These are phyloP conservation scores for Tinea semifulvella DNA, from an alignment of 2,888 invertebrate genomes.

Conservation along the genomic window DNA sequence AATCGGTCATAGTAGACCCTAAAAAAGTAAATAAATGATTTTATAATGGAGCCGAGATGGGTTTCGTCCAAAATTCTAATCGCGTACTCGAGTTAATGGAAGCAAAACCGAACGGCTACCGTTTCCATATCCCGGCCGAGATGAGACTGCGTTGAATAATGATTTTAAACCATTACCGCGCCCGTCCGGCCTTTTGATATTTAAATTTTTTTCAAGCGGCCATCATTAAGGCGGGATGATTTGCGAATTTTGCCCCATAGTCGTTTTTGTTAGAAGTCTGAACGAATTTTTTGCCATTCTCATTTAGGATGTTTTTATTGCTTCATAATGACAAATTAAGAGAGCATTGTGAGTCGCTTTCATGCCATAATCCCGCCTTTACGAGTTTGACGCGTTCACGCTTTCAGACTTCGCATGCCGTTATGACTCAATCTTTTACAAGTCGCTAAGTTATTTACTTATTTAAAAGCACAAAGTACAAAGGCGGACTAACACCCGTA, in stretches of 20 bases:
- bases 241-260: constrained; percentile 63
- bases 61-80: constrained; percentile 50
- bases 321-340: constrained; percentile 64
- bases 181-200: constrained; percentile 66
- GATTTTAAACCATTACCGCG: constrained; percentile 66
- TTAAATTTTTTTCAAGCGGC: constrained; percentile 67
- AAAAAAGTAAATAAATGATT: constrained; percentile 9
- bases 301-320: constrained; percentile 65
- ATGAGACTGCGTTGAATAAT: constrained; percentile 65
- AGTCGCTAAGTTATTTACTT: too few species aligned
- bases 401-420: not conserved
- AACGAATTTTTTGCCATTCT: constrained; percentile 61
- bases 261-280: constrained; percentile 57
- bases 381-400: constrained; percentile 33
- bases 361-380: constrained; percentile 48
- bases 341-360: constrained; percentile 60
- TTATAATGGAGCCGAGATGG: constrained; percentile 41
- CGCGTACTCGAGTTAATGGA: constrained; percentile 51
- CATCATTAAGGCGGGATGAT: constrained; percentile 62
- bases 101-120: constrained; percentile 51
- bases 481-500: too few species aligned
- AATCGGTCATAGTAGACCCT: too few species aligned
- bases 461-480: too few species aligned
- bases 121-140: constrained; percentile 60
- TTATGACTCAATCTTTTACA: not conserved